These are phyloP conservation scores for Siniperca obscura DNA, from an alignment of 2,797 vertebrate species.

Conservation along the genomic window DNA sequence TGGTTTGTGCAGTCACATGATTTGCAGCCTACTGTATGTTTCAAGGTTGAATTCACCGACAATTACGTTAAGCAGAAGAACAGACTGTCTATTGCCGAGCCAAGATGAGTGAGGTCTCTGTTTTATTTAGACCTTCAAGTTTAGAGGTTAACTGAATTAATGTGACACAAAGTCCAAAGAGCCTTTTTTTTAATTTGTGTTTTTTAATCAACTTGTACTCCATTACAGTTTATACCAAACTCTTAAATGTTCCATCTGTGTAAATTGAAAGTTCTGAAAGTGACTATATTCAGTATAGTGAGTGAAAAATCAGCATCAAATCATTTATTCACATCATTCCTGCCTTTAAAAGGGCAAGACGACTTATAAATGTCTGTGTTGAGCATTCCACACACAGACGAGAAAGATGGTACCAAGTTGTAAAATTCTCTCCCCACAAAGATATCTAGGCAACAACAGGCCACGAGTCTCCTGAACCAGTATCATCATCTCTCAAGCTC, in stretches of 20 bases:
- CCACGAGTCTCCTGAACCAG: constrained; percentile 40
- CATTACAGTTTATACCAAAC: constrained; percentile 14
- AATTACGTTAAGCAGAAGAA: constrained; percentile 25
- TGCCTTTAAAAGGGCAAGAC: constrained; percentile 69
- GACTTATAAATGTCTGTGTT: constrained; percentile 75
- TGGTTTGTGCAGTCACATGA: constrained; percentile 32
- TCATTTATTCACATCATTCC: constrained; percentile 40
- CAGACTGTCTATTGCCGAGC: constrained; percentile 2
- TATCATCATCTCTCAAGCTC: constrained; percentile 22
- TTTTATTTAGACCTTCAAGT: constrained; percentile 7
- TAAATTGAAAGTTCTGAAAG: not conserved
- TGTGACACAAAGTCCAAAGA: not conserved
- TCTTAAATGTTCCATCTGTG: not conserved
- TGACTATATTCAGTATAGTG: not conserved
- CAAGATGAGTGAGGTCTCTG: constrained; percentile 3
- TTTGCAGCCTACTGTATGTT: constrained; percentile 9
- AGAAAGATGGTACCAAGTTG: constrained; percentile 82
- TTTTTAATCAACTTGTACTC: not conserved
- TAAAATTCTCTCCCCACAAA: constrained; percentile 79
- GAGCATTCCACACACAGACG: constrained; percentile 79
- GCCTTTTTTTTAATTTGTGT: not conserved
- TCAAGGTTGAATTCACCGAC: constrained; percentile 27
- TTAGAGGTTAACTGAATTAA: constrained; percentile 3
- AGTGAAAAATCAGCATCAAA: not conserved
- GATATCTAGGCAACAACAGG: constrained; percentile 63